Base-by-base conservation (phyloP, 1,140 invertebrate genomes). In the Habropoda laboriosa region DNA sequence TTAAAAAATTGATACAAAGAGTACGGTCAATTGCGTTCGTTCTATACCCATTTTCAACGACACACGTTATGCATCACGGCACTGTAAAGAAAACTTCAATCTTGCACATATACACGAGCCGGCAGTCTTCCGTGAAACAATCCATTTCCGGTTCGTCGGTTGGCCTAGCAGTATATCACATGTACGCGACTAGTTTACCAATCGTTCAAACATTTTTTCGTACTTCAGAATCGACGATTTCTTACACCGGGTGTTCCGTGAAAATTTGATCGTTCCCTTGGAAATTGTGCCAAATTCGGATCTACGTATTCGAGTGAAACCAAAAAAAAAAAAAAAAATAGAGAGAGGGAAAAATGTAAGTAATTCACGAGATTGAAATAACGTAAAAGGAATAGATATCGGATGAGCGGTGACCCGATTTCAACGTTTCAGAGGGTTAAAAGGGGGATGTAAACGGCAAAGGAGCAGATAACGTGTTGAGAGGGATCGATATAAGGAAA, bases 321-420 rank as follows among this genome's bases (percentile, higher is more conserved):
- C n/a, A n/a, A n/a, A n/a, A n/a, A n/a, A n/a, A n/a, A n/a, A n/a
- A n/a, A n/a, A n/a, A n/a, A n/a, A n/a, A n/a, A n/a, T n/a, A n/a
- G 16, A 1, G 12, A 61, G 7, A 32, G 21, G n/a, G 21, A 30
- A 12, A 4, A 30, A 47, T 18, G 30, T 47, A 42, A 45, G 40
- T 66, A 47, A 67, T 67, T 49, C 12, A n/a, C 27, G 27, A 32
- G 42, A 66, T 49, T 32, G 21, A 10, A 24, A 32, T 49, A 49
- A 49, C 21, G 35, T 1, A n/a, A 3, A 30, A 18, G 30, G 3
- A 13, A n/a, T 30, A 32, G 21, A 49, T 49, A 47, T 47, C 63
- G 64, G 64, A 2, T 6, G 45, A 67, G 30, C 64, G 13, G 64
- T 67, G 64, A 67, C 64, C 64, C 64, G 64, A 67, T 67, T 67